Evolutionary conservation across 2,113 vertebrate species (phyloP).

Genomic region (Polypterus senegalus): DNA sequence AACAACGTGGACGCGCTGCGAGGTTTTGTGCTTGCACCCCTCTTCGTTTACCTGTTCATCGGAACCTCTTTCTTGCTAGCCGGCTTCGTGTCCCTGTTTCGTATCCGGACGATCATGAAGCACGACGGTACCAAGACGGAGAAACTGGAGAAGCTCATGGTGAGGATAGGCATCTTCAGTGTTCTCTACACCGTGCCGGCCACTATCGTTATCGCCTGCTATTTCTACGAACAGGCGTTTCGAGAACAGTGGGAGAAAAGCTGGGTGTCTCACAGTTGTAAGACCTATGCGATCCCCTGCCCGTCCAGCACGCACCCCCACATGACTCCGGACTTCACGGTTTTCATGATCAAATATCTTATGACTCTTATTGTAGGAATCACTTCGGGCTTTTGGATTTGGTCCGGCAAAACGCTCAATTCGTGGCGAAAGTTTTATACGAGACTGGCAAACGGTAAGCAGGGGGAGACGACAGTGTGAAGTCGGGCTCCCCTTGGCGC

Average conservation of each 20-base stretch:
- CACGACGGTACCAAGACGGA: constrained; percentile 92
- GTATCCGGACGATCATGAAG: constrained; percentile 95
- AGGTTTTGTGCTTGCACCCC: constrained; percentile 81
- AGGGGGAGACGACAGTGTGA: constrained; percentile 89
- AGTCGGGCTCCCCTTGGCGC: not conserved
- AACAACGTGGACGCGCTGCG: constrained; percentile 84
- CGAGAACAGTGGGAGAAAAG: constrained; percentile 89
- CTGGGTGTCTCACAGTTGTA: constrained; percentile 82
- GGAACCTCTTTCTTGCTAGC: constrained; percentile 89
- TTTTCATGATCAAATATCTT: constrained; percentile 98
- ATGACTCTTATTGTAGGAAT: constrained; percentile 96
- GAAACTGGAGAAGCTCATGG: constrained; percentile 94
- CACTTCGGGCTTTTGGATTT: constrained; percentile 97
- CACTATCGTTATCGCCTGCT: constrained; percentile 92
- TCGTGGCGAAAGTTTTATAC: constrained; percentile 96
- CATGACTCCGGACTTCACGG: constrained; percentile 86
- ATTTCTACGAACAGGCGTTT: constrained; percentile 96
- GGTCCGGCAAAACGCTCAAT: constrained; percentile 92
- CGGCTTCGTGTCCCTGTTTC: constrained; percentile 87
- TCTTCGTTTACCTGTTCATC: constrained; percentile 91
- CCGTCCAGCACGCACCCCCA: constrained; percentile 61
- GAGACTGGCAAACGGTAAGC: constrained; percentile 82
- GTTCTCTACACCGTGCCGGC: constrained; percentile 90
- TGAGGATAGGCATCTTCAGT: constrained; percentile 85
- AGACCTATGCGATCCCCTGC: constrained; percentile 80